These are phyloP conservation scores for Eilema sororculum DNA, from an alignment of 2,888 invertebrate species.

Conservation along the genomic window DNA sequence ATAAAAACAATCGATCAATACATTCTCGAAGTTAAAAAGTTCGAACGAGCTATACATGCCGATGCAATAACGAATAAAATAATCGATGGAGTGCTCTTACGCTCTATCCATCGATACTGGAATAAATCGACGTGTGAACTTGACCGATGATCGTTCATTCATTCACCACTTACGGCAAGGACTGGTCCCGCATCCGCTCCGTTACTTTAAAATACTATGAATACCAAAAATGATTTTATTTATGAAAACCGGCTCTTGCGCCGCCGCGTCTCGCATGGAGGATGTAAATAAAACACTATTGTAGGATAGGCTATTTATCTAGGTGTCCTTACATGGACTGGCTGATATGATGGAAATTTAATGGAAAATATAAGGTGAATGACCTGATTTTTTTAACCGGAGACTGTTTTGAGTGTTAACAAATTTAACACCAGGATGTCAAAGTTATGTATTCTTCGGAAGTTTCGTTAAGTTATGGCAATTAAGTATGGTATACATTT, in stretches of 20 bases:
- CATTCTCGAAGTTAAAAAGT: conserved; percentile 28
- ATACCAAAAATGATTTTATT: conserved; percentile 53
- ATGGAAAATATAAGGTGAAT: conserved; percentile 22
- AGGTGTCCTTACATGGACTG: conserved; percentile 28
- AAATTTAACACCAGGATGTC: neutral
- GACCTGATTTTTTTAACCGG: conserved; percentile 3
- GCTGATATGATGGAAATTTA: conserved; percentile 23
- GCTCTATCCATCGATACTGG: conserved; percentile 39
- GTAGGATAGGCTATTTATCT: conserved; percentile 21
- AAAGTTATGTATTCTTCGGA: neutral
- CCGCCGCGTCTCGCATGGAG: conserved; percentile 28
- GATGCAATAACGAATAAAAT: conserved; percentile 32
- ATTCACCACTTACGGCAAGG: conserved; percentile 56
- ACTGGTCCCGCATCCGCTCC: conserved; percentile 65
- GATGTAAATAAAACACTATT: conserved; percentile 43
- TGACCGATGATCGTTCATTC: conserved; percentile 58
- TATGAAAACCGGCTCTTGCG: conserved; percentile 47
- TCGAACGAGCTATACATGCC: conserved; percentile 31
- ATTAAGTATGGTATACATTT: neutral
- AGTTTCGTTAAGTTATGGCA: neutral
- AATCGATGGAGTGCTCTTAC: conserved; percentile 38
- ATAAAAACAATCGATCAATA: conserved; percentile 25
- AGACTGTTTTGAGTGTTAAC: neutral
- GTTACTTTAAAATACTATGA: conserved; percentile 63
- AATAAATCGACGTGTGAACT: conserved; percentile 57